Evolutionary conservation across 2,113 vertebrate genomes (phyloP).

Genomic region (Podilymbus podiceps): DNA sequence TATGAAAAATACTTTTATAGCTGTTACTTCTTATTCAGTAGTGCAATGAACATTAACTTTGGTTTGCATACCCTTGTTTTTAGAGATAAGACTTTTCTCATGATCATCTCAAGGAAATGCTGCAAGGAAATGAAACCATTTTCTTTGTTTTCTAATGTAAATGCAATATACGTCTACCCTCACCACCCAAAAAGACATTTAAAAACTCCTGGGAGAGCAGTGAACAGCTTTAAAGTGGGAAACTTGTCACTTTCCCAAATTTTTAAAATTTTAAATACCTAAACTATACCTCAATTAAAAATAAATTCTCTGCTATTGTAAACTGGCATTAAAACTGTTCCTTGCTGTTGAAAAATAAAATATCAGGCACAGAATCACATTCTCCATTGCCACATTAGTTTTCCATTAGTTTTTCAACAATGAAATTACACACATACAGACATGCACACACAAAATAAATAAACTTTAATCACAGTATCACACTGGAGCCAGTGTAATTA

Average conservation of each 20-base stretch:
- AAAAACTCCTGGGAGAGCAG: conserved; percentile 32
- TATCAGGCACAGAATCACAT: conserved; percentile 61
- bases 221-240: conserved; percentile 39
- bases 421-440: conserved; percentile 64
- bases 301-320: conserved; percentile 56
- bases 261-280: conserved; percentile 58
- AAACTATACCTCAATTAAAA: conserved; percentile 61
- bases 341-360: conserved; percentile 48
- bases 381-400: conserved; percentile 76
- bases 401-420: conserved; percentile 75
- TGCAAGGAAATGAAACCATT: neutral
- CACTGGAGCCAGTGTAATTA: conserved; percentile 76
- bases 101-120: neutral
- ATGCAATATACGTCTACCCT: neutral
- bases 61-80: neutral
- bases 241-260: conserved; percentile 41
- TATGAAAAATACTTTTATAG: neutral
- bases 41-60: neutral
- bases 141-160: neutral
- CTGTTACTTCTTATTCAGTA: neutral
- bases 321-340: conserved; percentile 40
- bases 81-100: neutral
- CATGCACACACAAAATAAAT: conserved; percentile 62
- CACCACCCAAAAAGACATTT: neutral
- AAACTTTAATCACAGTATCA: conserved; percentile 72